A percentile compares a stretch with the other conserved stretches of the same genome.
These are phyloP conservation scores for Rhinichthys klamathensis DNA, from an alignment of 2,113 vertebrate species.

Conservation along the genomic window DNA sequence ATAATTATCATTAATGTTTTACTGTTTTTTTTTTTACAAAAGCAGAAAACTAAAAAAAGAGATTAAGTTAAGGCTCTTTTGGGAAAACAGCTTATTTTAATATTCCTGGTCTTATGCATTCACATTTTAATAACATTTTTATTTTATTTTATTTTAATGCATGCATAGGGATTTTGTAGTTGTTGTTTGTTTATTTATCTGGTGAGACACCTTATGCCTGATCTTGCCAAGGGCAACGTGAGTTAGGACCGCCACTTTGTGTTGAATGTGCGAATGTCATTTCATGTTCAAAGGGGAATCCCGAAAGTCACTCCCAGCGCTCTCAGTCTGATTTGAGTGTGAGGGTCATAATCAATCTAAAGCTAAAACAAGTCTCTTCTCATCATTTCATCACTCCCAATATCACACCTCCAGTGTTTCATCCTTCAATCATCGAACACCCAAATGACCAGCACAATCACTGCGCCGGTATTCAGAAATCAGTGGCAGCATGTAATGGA, in stretches of 20 bases:
- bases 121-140: not conserved
- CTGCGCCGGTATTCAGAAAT: not conserved
- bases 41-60: not conserved
- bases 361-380: constrained; percentile 20
- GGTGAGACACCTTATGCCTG: not conserved
- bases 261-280: not conserved
- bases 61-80: not conserved
- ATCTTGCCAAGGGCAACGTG: not conserved
- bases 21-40: too few relatives aligned
- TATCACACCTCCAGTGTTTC: not conserved
- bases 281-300: too few relatives aligned
- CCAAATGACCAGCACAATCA: constrained; percentile 21
- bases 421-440: constrained; percentile 9
- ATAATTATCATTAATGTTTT: too few relatives aligned
- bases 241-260: not conserved
- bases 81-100: not conserved
- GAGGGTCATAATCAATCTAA: constrained; percentile 44
- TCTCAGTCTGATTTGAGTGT: constrained; percentile 28
- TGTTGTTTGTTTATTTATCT: not conserved
- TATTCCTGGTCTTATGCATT: not conserved
- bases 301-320: not conserved
- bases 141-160: not conserved
- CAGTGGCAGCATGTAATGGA: not conserved
- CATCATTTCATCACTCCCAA: constrained; percentile 28
- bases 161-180: not conserved